A percentile compares a stretch with the other conserved stretches of the same genome.
Conservation (phyloP, 1,140 invertebrate species). For the Zaprionus taronus region DNA sequence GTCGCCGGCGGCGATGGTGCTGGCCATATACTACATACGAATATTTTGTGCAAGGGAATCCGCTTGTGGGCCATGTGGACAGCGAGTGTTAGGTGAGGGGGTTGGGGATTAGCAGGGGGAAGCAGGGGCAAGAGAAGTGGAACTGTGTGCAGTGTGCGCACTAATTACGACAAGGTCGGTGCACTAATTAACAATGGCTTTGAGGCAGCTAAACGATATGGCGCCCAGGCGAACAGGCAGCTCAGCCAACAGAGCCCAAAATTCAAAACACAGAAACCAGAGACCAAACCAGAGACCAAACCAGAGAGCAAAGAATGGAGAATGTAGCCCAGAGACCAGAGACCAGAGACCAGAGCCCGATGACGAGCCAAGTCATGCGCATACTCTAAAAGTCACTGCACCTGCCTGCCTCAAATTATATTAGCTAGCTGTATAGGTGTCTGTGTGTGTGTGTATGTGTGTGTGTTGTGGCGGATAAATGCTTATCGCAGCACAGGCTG, state of each 20-base stretch:
- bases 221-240: conserved; percentile 22
- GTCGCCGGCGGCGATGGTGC: conserved; percentile 28
- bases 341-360: conserved; percentile 9
- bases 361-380: conserved; percentile 2
- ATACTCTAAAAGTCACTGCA: conserved; percentile 24
- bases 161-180: conserved; percentile 77
- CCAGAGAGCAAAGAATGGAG: conserved; percentile 7
- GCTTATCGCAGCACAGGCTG: neutral
- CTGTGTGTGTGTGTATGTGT: conserved; percentile 5
- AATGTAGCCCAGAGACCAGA: conserved; percentile 3
- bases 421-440: neutral
- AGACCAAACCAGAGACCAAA: conserved; percentile 19
- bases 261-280: conserved; percentile 9
- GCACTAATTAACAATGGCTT: conserved; percentile 79
- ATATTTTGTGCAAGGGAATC: conserved; percentile 35
- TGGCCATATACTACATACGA: conserved; percentile 58
- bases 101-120: neutral
- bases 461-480: neutral
- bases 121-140: neutral
- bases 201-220: conserved; percentile 72
- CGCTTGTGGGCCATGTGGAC: neutral
- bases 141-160: conserved; percentile 59
- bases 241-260: conserved; percentile 12
- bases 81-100: too few relatives aligned
- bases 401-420: conserved; percentile 5